phyloP scores from a whole-genome alignment of 2,797 vertebrate species.

The Tadarida brasiliensis region DNA sequence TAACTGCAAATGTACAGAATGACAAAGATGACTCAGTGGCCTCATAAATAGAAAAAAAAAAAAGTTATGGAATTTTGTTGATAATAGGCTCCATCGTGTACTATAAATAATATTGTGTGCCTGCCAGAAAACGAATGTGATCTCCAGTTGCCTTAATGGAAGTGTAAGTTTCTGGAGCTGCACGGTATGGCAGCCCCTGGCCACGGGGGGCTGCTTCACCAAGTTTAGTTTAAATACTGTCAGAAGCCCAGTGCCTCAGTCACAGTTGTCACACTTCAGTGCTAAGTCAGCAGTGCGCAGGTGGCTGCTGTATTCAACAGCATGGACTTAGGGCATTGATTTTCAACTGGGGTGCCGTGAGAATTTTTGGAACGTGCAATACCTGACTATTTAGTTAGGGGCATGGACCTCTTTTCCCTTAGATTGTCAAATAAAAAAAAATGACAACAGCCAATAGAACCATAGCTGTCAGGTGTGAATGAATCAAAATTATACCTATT shows the following conservation, averaged over 20 bases:
- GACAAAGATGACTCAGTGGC: not conserved
- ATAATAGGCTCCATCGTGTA: constrained; percentile 30
- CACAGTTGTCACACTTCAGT: not conserved
- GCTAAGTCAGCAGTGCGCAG: not conserved
- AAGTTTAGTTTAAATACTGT: not conserved
- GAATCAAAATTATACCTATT: not conserved
- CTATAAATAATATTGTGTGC: constrained; percentile 53
- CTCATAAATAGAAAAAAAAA: constrained; percentile 25
- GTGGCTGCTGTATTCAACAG: not conserved
- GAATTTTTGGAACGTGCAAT: not conserved
- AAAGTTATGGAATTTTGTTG: constrained; percentile 38
- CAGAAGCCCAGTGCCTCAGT: not conserved
- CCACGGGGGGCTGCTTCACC: not conserved
- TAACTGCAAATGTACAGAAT: constrained; percentile 41
- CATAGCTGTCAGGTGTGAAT: not conserved
- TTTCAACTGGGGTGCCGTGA: not conserved
- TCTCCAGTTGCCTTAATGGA: constrained; percentile 14
- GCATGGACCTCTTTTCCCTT: not conserved
- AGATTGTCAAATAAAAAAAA: not conserved
- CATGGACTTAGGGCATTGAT: not conserved
- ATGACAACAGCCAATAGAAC: not conserved
- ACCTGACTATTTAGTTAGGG: not conserved
- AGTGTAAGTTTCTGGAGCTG: not conserved
- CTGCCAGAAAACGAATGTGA: not conserved
- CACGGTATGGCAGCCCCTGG: not conserved